Base-by-base conservation (phyloP, 37 sponge, comb jelly and placozoan genomes). In the Chondrosia reniformis region DNA sequence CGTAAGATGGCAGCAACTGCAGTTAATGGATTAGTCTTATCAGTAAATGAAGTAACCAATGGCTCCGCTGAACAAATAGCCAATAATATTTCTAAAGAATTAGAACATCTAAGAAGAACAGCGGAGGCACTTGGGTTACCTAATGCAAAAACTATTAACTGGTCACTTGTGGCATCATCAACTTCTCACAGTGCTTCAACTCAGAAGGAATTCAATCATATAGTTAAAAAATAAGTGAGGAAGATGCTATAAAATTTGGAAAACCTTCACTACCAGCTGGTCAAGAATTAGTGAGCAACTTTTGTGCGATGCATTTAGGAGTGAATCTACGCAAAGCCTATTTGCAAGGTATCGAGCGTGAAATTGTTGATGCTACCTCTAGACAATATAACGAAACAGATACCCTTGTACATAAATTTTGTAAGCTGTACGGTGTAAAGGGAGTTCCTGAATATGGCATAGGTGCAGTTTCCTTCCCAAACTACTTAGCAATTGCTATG, bases 251-350 rank as follows among this genome's bases (percentile, higher is more conserved):
- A 59, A 30, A 59, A 59, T 59, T 59, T 59, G 61, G 61, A 59
- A 30, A 59, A 30, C n/a, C 61, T 30, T 59, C 61, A 59, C n/a
- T 30, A 30, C n/a, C n/a, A 59, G 61, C n/a, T 25, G 61, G 61
- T 30, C 6, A 25, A 59, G 85, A 85, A 45, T 37, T 85, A 33
- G 69, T 86, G 37, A 67, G 81, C 46, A 86, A 80, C 45, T 81
- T 86, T 43, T 86, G 87, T 77, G 66, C 55, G 1, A 86, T 86
- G 87, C 87, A 86, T 32, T 78, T 86, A 3, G 87, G 82, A 33
- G 61, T 76, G 45, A 86, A 86, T 38, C 76, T 86, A 12, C 76
- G 87, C 59, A 80, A 86, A 54, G 78, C 82, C 2, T 86, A 81
- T 76, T 54, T 86, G 61, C 61, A 59, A 30, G 61, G 61, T 13